These are phyloP conservation scores for human DNA, from an alignment of 2,113 vertebrate species.

Conservation along the genomic window DNA sequence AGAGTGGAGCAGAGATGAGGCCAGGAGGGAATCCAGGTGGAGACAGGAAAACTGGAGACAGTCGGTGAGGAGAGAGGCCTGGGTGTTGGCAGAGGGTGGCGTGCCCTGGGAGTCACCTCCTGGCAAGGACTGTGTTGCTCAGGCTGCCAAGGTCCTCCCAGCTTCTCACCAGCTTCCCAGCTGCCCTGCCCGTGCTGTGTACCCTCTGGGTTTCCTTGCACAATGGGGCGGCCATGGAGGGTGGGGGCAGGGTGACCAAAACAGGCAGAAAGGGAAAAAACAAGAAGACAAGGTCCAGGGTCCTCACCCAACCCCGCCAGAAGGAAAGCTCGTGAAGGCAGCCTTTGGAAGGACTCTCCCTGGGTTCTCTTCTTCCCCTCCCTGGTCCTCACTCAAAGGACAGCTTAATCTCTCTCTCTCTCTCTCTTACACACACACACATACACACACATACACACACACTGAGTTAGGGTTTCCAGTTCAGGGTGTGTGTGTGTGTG, in stretches of 20 bases:
- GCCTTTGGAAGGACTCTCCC: background rate
- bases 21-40: background rate
- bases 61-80: no score
- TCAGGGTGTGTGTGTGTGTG: background rate
- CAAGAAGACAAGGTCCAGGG: background rate
- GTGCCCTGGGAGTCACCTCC: fast-evolving
- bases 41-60: no score
- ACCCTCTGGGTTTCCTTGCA: background rate
- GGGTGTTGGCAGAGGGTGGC: background rate
- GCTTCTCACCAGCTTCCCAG: background rate
- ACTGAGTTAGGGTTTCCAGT: background rate
- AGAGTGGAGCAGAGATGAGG: background rate
- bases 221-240: background rate
- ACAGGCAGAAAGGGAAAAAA: background rate
- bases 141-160: background rate
- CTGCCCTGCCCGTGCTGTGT: background rate
- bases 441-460: background rate
- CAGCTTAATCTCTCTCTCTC: no score
- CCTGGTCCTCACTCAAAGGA: background rate
- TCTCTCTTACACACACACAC: background rate
- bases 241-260: background rate
- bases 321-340: background rate
- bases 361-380: background rate
- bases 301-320: no score
- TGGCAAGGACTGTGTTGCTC: fast-evolving